A percentile compares a stretch with the other conserved stretches of the same genome.
phyloP scores from a whole-genome alignment of 1,140 invertebrate genomes.

The Danaus plexippus region DNA sequence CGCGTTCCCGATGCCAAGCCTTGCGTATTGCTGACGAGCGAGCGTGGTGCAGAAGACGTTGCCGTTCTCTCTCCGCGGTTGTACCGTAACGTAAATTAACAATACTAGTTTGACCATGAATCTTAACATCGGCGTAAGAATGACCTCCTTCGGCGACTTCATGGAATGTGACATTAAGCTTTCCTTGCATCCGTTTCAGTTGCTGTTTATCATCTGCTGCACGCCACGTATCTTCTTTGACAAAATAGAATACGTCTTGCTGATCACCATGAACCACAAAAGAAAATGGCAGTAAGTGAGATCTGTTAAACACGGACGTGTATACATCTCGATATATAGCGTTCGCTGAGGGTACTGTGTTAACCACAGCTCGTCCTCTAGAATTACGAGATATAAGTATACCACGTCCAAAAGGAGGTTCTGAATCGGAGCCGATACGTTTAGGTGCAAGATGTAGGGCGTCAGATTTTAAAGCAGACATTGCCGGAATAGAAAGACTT shows the following conservation, averaged over 20 bases:
- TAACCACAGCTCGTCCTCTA: slow-evolving; percentile 86
- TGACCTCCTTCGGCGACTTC: slow-evolving; percentile 82
- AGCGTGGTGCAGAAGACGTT: slow-evolving; percentile 89
- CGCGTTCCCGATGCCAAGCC: slow-evolving; percentile 93
- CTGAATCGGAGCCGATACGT: slow-evolving; percentile 82
- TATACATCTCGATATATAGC: slow-evolving; percentile 93
- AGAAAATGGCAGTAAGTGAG: slow-evolving; percentile 88
- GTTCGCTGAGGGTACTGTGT: slow-evolving; percentile 88
- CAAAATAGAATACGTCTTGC: slow-evolving; percentile 95
- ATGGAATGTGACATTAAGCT: slow-evolving; percentile 95
- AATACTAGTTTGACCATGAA: slow-evolving; percentile 85
- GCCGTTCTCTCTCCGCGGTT: slow-evolving; percentile 88
- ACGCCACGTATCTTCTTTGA: slow-evolving; percentile 91
- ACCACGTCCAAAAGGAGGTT: slow-evolving; percentile 91
- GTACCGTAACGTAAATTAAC: slow-evolving; percentile 92
- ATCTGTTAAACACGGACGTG: slow-evolving; percentile 94
- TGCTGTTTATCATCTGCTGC: slow-evolving; percentile 90
- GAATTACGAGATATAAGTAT: slow-evolving; percentile 87
- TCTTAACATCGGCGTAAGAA: slow-evolving; percentile 86
- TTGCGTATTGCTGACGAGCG: slow-evolving; percentile 87
- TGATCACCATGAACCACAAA: slow-evolving; percentile 90
- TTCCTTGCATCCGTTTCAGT: slow-evolving; percentile 88
- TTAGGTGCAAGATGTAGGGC: slow-evolving; percentile 79
- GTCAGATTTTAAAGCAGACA: slow-evolving; percentile 82
- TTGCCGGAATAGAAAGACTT: slow-evolving; percentile 80